Percentiles rank a stretch among this genome's conserved stretches.
Evolutionary conservation across 1,140 invertebrate species (phyloP).

Genomic region (Sipha flava): DNA sequence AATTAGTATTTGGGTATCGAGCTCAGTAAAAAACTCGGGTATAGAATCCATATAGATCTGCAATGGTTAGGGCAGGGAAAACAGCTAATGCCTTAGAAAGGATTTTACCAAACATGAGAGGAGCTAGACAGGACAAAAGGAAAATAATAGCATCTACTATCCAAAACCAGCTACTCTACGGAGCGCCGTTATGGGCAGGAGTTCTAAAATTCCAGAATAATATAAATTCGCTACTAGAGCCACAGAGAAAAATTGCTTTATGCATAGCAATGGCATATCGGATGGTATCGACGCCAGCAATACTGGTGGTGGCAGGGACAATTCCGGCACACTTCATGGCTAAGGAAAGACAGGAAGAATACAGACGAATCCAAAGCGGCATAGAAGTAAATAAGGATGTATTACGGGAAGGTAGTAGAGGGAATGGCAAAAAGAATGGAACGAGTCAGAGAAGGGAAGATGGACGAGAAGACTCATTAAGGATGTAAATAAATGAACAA

Average conservation of each 20-base stretch:
- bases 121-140: background rate
- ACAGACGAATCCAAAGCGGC: no score
- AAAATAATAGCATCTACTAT: background rate
- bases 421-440: background rate
- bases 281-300: background rate
- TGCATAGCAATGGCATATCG: background rate
- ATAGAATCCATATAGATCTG: no score
- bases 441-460: background rate
- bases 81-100: no score
- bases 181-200: background rate
- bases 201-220: background rate
- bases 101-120: background rate
- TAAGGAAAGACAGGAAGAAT: background rate
- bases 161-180: background rate
- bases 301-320: background rate
- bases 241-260: background rate
- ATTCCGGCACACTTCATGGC: background rate
- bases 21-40: no score
- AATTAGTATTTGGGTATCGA: no score
- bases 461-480: background rate
- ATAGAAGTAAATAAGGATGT: no score
- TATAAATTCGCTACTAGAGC: background rate
- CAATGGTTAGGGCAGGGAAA: no score
- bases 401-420: background rate
- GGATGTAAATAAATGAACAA: background rate